phyloP scores from a whole-genome alignment of 1,140 invertebrate genomes.

The Teleopsis dalmanni region DNA sequence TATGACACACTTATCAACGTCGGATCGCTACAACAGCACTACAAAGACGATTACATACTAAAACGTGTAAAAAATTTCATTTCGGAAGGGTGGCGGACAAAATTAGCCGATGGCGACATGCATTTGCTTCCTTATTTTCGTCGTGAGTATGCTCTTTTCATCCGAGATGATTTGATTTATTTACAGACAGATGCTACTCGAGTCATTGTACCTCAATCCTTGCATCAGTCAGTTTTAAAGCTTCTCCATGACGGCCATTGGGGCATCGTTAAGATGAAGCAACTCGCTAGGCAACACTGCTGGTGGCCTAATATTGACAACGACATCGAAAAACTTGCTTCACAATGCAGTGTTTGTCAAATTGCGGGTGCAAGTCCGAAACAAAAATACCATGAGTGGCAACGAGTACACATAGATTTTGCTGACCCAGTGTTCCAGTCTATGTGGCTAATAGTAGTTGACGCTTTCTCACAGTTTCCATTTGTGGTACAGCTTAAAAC shows the following conservation, averaged over 20 bases:
- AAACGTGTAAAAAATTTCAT: not conserved
- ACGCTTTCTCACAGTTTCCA: too few species aligned
- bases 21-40: not conserved
- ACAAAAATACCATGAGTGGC: too few species aligned
- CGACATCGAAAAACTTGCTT: conserved; percentile 26
- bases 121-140: too few species aligned
- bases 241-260: conserved; percentile 39
- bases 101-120: too few species aligned
- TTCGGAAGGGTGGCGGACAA: not conserved
- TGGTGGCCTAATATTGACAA: conserved; percentile 42
- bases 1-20: not conserved
- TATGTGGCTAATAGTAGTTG: too few species aligned
- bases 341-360: conserved; percentile 6
- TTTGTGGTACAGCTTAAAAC: too few species aligned
- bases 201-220: conserved; percentile 22
- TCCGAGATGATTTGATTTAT: conserved; percentile 26
- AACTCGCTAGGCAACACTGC: conserved; percentile 35
- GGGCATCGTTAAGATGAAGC: conserved; percentile 44
- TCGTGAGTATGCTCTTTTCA: too few species aligned
- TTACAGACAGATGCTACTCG: conserved; percentile 14
- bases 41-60: not conserved
- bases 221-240: too few species aligned
- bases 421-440: too few species aligned
- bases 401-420: too few species aligned
- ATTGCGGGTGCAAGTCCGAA: too few species aligned